phyloP scores from a whole-genome alignment of 1,140 invertebrate species.

The Plectrocnemia conspersa region DNA sequence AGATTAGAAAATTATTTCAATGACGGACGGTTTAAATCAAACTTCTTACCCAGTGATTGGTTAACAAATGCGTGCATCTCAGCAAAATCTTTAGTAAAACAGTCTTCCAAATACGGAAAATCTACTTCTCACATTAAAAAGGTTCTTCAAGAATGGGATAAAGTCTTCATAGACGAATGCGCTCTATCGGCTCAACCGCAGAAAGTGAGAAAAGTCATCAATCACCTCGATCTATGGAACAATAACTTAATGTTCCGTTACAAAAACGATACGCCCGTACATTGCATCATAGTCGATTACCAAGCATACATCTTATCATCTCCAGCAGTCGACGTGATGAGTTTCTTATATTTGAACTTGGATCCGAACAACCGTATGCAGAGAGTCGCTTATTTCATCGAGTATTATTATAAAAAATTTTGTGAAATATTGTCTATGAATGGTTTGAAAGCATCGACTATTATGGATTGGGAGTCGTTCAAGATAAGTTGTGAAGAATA shows the following conservation, averaged over 20 bases:
- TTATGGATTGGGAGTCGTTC: conserved; percentile 20
- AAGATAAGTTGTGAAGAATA: conserved; percentile 15
- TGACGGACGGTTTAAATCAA: background rate
- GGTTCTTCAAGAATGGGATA: conserved; percentile 39
- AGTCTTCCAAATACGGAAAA: conserved; percentile 28
- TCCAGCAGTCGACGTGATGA: conserved; percentile 53
- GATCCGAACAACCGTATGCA: conserved; percentile 7
- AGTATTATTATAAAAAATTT: conserved; percentile 20
- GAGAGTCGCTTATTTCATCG: conserved; percentile 10
- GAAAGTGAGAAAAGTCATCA: conserved; percentile 51
- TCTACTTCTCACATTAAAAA: conserved; percentile 10
- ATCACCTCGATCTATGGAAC: conserved; percentile 59
- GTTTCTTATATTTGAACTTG: conserved; percentile 25
- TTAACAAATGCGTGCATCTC: background rate
- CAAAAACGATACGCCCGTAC: conserved; percentile 39
- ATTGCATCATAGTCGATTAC: conserved; percentile 58
- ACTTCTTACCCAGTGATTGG: conserved; percentile 20
- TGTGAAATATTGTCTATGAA: background rate
- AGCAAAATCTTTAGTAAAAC: conserved; percentile 8
- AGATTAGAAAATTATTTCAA: conserved; percentile 14
- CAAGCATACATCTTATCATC: conserved; percentile 54
- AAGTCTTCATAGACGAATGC: conserved; percentile 40
- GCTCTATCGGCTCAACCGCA: conserved; percentile 35
- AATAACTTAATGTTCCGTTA: conserved; percentile 60
- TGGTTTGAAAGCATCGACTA: conserved; percentile 3